Conservation (phyloP, 1,140 invertebrate genomes). For the Chionoecetes opilio region DNA sequence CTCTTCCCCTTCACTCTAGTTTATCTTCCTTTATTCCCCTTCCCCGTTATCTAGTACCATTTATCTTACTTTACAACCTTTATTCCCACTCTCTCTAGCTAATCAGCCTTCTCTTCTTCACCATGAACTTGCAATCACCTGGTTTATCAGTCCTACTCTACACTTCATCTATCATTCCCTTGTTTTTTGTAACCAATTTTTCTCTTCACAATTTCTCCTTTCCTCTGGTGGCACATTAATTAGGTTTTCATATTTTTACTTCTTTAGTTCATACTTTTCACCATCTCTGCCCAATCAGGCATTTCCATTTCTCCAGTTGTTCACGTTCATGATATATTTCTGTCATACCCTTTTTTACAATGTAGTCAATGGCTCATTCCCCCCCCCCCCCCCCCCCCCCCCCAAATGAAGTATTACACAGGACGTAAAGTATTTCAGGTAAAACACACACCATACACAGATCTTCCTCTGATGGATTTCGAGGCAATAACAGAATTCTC, state of each 20-base stretch:
- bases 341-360: background rate
- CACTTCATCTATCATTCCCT: too few species aligned
- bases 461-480: conserved; percentile 21
- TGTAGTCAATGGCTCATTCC: background rate
- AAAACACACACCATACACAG: background rate
- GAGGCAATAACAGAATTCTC: background rate
- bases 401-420: background rate
- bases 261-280: background rate
- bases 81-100: too few species aligned
- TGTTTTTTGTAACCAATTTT: too few species aligned
- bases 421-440: background rate
- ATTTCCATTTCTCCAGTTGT: background rate
- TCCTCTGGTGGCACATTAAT: too few species aligned
- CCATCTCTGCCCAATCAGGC: background rate
- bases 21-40: too few species aligned
- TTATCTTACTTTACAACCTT: too few species aligned
- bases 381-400: background rate
- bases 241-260: background rate
- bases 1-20: too few species aligned
- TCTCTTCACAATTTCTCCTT: too few species aligned
- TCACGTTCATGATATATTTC: background rate
- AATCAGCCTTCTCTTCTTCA: too few species aligned
- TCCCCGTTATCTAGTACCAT: too few species aligned
- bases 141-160: too few species aligned
- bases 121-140: too few species aligned